Evolutionary conservation across 2,888 invertebrate species (phyloP), one percentile per base, ranked within the genome.

Genomic region (Macrophya alboannulata): DNA sequence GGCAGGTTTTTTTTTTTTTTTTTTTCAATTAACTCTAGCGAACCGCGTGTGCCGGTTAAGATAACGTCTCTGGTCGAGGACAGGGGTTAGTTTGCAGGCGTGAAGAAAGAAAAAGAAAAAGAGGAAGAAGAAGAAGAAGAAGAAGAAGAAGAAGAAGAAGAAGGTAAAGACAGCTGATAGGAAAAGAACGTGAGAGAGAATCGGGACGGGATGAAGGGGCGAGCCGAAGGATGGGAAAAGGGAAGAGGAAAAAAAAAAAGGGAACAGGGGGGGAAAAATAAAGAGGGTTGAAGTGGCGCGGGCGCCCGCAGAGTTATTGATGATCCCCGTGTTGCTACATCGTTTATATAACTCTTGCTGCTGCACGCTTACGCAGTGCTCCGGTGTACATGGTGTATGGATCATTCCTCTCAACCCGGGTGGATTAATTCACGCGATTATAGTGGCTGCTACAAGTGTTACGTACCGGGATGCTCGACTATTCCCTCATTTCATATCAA

Each of bases 291-390:
- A 83, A 81, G 81, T 81, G 81, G 59, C 40, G 43, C 62, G 83
- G 68, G 83, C 83, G 31, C 83, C 83, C 83, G 83, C 83, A 71
- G 88, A 89, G 91, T 92, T 92, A 91, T 92, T 91, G 92, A 92
- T 92, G 92, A 89, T 90, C 88, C 86, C 87, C 89, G 89, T 88
- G 88, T 88, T 86, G 88, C 88, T 86, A 88, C 89, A 88, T 91
- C 91, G 91, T 91, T 92, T 92, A 91, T 92, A 91, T 91, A 81
- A 81, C 81, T 81, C 81, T 59, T 81, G 25, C 43, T 21, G 51
- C 43, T 76, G 21, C 45, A 48, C 76, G 45, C 48, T 76, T 48
- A 48, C 76, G 48, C 76, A 48, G 21, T 17, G n/a, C 25, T 68
- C 4, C 15, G 31, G 68, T 37, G 68, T 37, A 68, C 25, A 68